Percentiles rank a stretch among this genome's conserved stretches.
phyloP scores from a whole-genome alignment of 2,888 invertebrate species.

The Drosophila demipolita region DNA sequence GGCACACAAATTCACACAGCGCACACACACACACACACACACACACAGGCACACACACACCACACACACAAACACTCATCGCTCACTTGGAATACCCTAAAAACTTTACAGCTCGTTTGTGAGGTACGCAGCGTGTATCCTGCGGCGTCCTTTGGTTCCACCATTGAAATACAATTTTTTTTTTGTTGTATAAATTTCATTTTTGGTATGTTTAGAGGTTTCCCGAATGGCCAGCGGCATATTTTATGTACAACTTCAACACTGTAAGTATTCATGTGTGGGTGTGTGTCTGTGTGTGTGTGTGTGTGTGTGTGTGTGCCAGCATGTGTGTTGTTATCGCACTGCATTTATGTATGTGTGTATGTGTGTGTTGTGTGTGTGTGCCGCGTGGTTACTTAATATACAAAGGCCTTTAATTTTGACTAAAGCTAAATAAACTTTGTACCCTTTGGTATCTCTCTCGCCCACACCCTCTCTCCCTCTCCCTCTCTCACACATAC shows the following conservation, averaged over 20 bases:
- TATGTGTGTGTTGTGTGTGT: slow-evolving; percentile 31
- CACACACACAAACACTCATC: background rate
- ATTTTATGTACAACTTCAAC: slow-evolving; percentile 79
- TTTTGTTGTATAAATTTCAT: slow-evolving; percentile 79
- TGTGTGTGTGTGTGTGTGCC: slow-evolving; percentile 27
- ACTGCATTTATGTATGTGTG: slow-evolving; percentile 75
- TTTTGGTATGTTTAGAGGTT: slow-evolving; percentile 81
- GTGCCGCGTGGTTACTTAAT: slow-evolving; percentile 72
- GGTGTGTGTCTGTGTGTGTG: slow-evolving; percentile 7
- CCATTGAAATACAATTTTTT: slow-evolving; percentile 57
- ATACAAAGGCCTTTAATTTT: slow-evolving; percentile 79
- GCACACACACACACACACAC: background rate
- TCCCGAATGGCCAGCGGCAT: slow-evolving; percentile 68
- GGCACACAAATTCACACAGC: background rate
- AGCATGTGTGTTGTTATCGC: slow-evolving; percentile 62
- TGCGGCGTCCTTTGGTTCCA: slow-evolving; percentile 68
- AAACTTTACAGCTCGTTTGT: slow-evolving; percentile 80
- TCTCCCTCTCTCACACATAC: slow-evolving; percentile 39
- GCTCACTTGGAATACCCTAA: slow-evolving; percentile 23
- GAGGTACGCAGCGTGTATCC: slow-evolving; percentile 74
- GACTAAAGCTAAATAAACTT: slow-evolving; percentile 81
- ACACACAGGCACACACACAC: slow-evolving; percentile 16
- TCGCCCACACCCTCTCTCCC: slow-evolving; percentile 32
- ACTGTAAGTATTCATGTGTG: slow-evolving; percentile 68
- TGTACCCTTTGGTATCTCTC: slow-evolving; percentile 78